Evolutionary conservation across 2,113 vertebrate species (phyloP), one percentile per base, ranked within the genome.

Genomic region (Mobula birostris): DNA sequence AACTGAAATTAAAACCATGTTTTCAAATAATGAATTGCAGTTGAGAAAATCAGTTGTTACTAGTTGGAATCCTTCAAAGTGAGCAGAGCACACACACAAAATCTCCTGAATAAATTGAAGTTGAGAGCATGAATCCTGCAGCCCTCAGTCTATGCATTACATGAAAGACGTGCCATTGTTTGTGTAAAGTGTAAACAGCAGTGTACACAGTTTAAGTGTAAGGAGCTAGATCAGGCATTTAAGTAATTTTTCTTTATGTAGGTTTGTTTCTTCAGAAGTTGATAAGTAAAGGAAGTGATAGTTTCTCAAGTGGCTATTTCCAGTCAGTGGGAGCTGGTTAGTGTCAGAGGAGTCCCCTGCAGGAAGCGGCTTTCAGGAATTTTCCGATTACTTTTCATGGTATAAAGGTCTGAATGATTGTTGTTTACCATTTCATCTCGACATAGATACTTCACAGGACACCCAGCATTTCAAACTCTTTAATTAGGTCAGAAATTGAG

Each of bases 401-500:
- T 94, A 95, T 95, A 96, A 93, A 95, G 94, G 85, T 95, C 95
- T 95, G 94, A 72, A 94, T 9, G 95, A 94, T 95, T 94, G 87
- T 94, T 95, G 95, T 96, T 96, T 95, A 95, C 94, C 94, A 96
- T 96, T 96, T 96, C 95, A 95, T 94, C 95, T 95, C 95, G 95
- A 95, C 96, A 96, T 95, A 95, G 95, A 94, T 94, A 95, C 95
- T 2, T 95, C 96, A 94, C 95, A 95, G 95, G 95, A 94, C 95
- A 95, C 95, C 94, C 94, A 94, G 94, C 95, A 95, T 94, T 95
- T 95, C 95, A 95, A 96, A 95, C 95, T 95, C 95, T 95, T 95
- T 96, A 96, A 95, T 94, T 96, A 96, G 96, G 95, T 95, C 95
- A 95, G 96, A 48, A 96, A 95, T 95, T 96, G 96, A 96, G 94